Evolutionary conservation across 2,113 vertebrate genomes (phyloP), one percentile per base, ranked within the genome.

Genomic region (Syngnathoides biaculeatus): DNA sequence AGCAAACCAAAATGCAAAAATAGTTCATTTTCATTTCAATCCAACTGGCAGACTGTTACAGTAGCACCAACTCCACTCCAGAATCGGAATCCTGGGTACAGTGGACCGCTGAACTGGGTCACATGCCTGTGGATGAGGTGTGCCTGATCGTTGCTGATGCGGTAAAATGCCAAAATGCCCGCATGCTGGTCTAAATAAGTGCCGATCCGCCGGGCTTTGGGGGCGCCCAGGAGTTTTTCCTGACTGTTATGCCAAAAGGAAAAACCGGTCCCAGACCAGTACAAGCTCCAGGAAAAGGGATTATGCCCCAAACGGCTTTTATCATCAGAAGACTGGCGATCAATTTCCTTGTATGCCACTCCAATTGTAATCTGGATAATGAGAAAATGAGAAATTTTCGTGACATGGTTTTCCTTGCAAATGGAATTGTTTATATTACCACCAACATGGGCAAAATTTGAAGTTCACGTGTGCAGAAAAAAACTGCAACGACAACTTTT

Each of bases 191-290:
- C 92, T 75, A 92, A 65, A 59, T 91, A 93, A 20, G 92, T n/a
- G 0, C 92, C 92, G 0, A 93, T 66, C 58, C 78, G 71, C 7
- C 67, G 74, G 57, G 86, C 80, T 66, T 92, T 92, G 9, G 89
- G 79, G 7, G 82, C 82, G 14, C 75, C 73, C 40, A 92, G 71
- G 0, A 58, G 65, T 9, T 83, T 91, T 57, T 91, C 89, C 59
- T 84, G 79, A 14, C 79, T 80, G 11, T 83, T 40, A 59, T 92
- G 89, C 89, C 90, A 92, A 70, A 92, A 73, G 2, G 89, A 90
- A 65, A 90, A 93, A 20, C 84, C 82, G 0, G 65, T 84, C 20
- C 91, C 91, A 0, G 92, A 91, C 90, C 92, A 93, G 83, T 91
- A 88, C 67, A 93, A 69, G 52, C 77, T 84, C 91, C 92, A 93